phyloP scores from a whole-genome alignment of 2,113 vertebrate genomes.

The Ammodramus savannarum region DNA sequence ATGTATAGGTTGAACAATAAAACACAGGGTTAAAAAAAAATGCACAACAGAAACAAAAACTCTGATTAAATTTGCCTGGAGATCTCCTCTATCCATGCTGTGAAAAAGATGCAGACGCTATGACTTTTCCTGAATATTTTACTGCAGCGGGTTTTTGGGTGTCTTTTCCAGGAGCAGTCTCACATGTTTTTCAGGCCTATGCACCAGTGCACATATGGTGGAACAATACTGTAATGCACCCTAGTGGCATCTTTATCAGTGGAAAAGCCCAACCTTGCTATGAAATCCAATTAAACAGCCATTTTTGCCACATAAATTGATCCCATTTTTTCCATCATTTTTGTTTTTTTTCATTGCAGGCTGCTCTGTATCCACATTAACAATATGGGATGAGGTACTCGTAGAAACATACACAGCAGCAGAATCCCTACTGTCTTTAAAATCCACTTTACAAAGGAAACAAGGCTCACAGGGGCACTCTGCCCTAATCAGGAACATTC shows the following conservation, averaged over 20 bases:
- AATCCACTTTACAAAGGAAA: conserved; percentile 32
- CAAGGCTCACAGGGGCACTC: not conserved
- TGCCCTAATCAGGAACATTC: not conserved
- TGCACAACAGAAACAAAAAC: not conserved
- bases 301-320: conserved; percentile 43
- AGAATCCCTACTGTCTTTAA: not conserved
- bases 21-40: not conserved
- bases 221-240: conserved; percentile 22
- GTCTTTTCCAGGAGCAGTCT: conserved; percentile 27
- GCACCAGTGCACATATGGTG: conserved; percentile 7
- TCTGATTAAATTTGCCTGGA: conserved; percentile 21
- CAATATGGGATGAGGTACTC: not conserved
- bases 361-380: not conserved
- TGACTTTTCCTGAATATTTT: conserved; percentile 23
- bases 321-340: conserved; percentile 34
- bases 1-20: not conserved
- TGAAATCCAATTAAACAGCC: conserved; percentile 51
- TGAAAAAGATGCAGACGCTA: conserved; percentile 27
- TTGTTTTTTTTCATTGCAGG: conserved; percentile 22
- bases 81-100: not conserved
- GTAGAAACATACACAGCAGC: not conserved
- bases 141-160: not conserved
- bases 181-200: not conserved
- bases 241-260: conserved; percentile 43
- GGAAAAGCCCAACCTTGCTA: conserved; percentile 39